phyloP scores from a whole-genome alignment of 2,888 invertebrate species.

The Caprella mutica region DNA sequence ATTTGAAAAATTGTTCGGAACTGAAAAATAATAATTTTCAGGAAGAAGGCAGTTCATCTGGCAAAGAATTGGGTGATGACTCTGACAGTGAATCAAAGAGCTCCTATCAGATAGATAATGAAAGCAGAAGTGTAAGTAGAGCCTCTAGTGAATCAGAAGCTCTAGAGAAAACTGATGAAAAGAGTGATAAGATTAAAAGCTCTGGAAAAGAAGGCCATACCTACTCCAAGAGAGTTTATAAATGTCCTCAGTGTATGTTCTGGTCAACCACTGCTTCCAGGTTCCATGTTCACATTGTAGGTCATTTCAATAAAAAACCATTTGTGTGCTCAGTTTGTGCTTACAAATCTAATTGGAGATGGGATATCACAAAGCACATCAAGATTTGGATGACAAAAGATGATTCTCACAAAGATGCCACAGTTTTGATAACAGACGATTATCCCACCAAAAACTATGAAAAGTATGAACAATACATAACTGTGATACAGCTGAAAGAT shows the following conservation, averaged over 20 bases:
- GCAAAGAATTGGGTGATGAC: neutral
- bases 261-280: slow-evolving; percentile 86
- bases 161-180: neutral
- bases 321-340: slow-evolving; percentile 91
- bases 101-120: neutral
- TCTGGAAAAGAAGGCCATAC: neutral
- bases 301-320: slow-evolving; percentile 78
- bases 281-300: slow-evolving; percentile 86
- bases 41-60: no score
- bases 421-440: slow-evolving; percentile 77
- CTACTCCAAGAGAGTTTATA: slow-evolving; percentile 56
- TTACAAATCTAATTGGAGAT: slow-evolving; percentile 89
- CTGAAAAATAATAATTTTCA: slow-evolving; percentile 45
- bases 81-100: neutral
- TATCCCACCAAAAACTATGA: slow-evolving; percentile 81
- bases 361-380: slow-evolving; percentile 94
- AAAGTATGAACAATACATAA: slow-evolving; percentile 73
- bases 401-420: slow-evolving; percentile 58
- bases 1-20: slow-evolving; percentile 59
- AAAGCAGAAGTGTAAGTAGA: neutral
- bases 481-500: slow-evolving; percentile 31
- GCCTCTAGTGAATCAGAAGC: neutral
- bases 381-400: slow-evolving; percentile 76
- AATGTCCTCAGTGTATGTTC: slow-evolving; percentile 82
- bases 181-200: neutral